These are phyloP conservation scores for Protophormia terraenovae DNA, from an alignment of 2,888 invertebrate species.

Conservation along the genomic window DNA sequence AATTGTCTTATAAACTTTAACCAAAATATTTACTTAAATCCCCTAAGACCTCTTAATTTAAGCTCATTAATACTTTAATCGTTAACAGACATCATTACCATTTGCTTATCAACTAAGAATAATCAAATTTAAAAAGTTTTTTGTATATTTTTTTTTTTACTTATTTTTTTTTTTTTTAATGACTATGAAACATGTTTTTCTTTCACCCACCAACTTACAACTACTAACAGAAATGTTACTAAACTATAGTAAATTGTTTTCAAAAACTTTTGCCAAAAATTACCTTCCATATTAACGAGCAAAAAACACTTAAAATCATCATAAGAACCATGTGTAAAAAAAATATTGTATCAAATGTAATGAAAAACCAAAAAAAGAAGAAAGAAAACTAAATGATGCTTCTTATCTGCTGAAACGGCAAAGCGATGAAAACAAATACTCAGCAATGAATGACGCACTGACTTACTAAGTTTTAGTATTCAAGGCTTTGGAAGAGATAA, in stretches of 20 bases:
- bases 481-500: not conserved
- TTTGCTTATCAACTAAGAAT: not conserved
- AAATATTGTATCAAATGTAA: not conserved
- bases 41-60: not conserved
- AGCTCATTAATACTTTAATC: not conserved
- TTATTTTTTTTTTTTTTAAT: too few relatives aligned
- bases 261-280: not conserved
- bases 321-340: not conserved
- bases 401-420: not conserved
- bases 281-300: slow-evolving; percentile 3
- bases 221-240: too few relatives aligned
- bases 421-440: slow-evolving; percentile 7
- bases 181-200: not conserved
- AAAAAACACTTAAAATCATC: slow-evolving; percentile 1
- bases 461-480: not conserved
- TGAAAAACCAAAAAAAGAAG: not conserved
- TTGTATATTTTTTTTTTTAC: not conserved
- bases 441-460: not conserved
- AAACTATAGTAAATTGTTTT: not conserved
- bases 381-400: slow-evolving; percentile 4
- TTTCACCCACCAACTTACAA: too few relatives aligned
- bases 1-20: too few relatives aligned
- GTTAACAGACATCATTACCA: not conserved
- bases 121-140: not conserved
- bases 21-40: too few relatives aligned